phyloP scores from a whole-genome alignment of 2,113 vertebrate genomes.

The Spermophilus dauricus region DNA sequence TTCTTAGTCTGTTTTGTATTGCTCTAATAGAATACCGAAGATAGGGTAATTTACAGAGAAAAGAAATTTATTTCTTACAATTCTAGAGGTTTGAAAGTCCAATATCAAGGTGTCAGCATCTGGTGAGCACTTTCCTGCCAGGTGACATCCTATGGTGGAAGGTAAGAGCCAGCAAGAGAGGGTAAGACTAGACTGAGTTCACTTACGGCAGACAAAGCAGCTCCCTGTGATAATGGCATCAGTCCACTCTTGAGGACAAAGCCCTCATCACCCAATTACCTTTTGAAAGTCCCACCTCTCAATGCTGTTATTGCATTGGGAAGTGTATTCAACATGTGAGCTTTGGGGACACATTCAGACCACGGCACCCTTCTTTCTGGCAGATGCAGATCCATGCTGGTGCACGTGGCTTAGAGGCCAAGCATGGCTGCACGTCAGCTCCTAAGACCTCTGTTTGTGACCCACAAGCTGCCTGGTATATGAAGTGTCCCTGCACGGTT shows the following conservation, averaged over 20 bases:
- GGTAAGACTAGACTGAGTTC: not conserved
- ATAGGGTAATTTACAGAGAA: not conserved
- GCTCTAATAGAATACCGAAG: not conserved
- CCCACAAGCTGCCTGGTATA: fast-evolving
- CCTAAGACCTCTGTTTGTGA: not conserved
- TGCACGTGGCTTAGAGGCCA: not conserved
- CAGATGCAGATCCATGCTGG: not conserved
- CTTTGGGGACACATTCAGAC: not conserved
- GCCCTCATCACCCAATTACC: not conserved
- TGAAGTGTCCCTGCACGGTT: not conserved
- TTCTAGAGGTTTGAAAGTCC: not conserved
- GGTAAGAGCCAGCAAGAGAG: not conserved
- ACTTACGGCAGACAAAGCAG: not conserved
- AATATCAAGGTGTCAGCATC: not conserved
- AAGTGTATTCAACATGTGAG: not conserved
- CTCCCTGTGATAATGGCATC: not conserved
- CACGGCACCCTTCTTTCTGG: not conserved
- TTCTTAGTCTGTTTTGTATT: not conserved
- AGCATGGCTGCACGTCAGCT: too few relatives aligned
- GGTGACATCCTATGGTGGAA: not conserved
- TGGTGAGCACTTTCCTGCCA: not conserved
- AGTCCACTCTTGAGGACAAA: not conserved
- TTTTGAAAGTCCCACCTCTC: not conserved
- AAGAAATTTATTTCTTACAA: not conserved
- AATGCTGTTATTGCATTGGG: too few relatives aligned